These are phyloP conservation scores for Verasper variegatus DNA, from an alignment of 2,113 vertebrate species.

Conservation along the genomic window DNA sequence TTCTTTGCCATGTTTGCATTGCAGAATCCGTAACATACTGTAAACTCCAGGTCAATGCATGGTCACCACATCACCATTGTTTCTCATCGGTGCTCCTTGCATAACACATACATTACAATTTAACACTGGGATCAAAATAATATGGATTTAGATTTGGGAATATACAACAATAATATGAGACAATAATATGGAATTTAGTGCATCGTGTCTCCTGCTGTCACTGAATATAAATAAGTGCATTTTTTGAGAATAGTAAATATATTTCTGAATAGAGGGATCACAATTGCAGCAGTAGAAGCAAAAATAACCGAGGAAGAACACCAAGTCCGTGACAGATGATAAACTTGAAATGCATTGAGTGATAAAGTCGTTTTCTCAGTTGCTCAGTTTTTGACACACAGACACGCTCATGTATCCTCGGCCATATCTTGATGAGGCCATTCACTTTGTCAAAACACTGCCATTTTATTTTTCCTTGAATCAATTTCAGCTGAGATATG, in stretches of 20 bases:
- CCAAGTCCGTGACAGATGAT: neutral
- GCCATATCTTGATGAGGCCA: conserved; percentile 40
- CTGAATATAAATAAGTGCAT: too few relatives aligned
- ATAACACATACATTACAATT: neutral
- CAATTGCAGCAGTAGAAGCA: neutral
- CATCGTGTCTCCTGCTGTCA: neutral
- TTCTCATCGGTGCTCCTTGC: too few relatives aligned
- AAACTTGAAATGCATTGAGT: conserved; percentile 15
- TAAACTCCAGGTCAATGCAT: too few relatives aligned
- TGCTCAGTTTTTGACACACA: conserved; percentile 9
- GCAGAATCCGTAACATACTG: too few relatives aligned
- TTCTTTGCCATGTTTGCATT: too few relatives aligned
- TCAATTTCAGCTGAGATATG: conserved; percentile 70
- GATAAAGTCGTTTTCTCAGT: conserved; percentile 1
- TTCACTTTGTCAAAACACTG: conserved; percentile 59
- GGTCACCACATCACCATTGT: too few relatives aligned
- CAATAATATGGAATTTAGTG: neutral
- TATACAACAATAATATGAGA: too few relatives aligned
- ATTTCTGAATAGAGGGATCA: neutral
- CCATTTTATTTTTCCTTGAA: conserved; percentile 53
- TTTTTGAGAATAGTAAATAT: neutral
- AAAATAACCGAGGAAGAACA: conserved; percentile 3
- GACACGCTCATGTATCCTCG: conserved; percentile 15
- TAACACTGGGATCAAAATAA: neutral
- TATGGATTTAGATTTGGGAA: neutral